Base-by-base conservation (phyloP, 2,888 invertebrate genomes). In the Hemicrepidius hirtus region DNA sequence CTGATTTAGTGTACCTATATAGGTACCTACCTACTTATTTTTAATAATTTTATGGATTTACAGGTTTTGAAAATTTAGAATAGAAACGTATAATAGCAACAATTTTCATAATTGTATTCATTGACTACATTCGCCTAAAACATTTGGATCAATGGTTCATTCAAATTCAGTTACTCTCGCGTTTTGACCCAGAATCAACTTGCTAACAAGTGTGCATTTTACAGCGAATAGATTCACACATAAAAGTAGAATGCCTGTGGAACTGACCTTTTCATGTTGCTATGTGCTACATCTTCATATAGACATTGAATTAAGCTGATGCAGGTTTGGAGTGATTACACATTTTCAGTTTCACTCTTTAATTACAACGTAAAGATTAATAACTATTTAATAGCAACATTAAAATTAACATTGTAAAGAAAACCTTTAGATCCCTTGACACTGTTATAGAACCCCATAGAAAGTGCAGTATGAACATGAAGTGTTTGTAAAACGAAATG, bases 131-230 rank as follows among this genome's bases (percentile, higher is more conserved):
- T 46, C 16, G 44, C 20, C 37, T 20, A 57, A 37, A 41, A n/a
- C 32, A 63, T 44, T 57, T 20, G n/a, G 44, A 66, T 55, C 66
- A 55, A 66, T 57, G 66, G 66, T 66, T 66, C 66, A 66, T 66
- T 66, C 66, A 66, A 55, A 32, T 41, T 57, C 53, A 57, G 44
- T 40, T 53, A 53, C 53, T 53, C 28, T 53, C 53, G 28, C 28
- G 37, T 65, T 55, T 44, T 46, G 66, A 66, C 66, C 66, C 55
- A 66, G 66, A 66, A 28, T 35, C 37, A 57, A 16, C 53, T 53
- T 32, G 50, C 50, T 35, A 66, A 28, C 41, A 55, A 55, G 41
- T 44, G 24, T 57, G 44, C 57, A 63, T 13, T 66, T 66, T 28
- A 44, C 18, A n/a, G 57, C 24, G 55, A 40, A 20, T 28, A 55